A percentile compares a stretch with the other conserved stretches of the same genome.
Evolutionary conservation across 2,888 invertebrate species (phyloP).

Genomic region (Archaeoteleia sp.): DNA sequence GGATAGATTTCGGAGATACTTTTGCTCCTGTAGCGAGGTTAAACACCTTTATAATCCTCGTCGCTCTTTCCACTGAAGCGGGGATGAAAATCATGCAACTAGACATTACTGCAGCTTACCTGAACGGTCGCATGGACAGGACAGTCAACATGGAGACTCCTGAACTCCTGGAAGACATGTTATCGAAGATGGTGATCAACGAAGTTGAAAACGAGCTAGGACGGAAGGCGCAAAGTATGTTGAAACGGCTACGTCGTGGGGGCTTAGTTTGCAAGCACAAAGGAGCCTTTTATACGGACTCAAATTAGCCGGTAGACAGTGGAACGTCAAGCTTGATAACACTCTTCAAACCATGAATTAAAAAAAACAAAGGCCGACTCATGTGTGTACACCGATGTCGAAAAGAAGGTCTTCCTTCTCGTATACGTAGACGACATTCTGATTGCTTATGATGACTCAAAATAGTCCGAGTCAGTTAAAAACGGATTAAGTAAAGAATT

Average conservation of each 20-base stretch:
- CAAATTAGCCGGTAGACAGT: too few species aligned
- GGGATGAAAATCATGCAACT: constrained; percentile 51
- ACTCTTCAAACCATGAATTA: too few species aligned
- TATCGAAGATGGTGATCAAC: neutral
- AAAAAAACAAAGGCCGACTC: too few species aligned
- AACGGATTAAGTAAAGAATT: constrained; percentile 35
- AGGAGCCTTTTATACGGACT: too few species aligned
- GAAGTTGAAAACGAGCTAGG: neutral
- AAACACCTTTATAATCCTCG: constrained; percentile 38
- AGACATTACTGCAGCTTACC: constrained; percentile 53
- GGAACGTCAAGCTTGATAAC: too few species aligned
- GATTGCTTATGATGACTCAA: constrained; percentile 7
- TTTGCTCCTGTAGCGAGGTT: too few species aligned
- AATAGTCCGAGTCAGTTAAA: neutral
- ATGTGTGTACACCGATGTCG: constrained; percentile 22
- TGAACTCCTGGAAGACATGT: too few species aligned
- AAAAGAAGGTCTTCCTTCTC: constrained; percentile 15
- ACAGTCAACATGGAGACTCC: too few species aligned
- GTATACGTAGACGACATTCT: constrained; percentile 43
- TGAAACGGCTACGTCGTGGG: too few species aligned
- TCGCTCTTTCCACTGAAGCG: constrained; percentile 41
- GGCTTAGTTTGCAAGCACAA: too few species aligned
- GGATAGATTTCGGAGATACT: constrained; percentile 50
- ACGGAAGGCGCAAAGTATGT: too few species aligned
- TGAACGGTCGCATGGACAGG: too few species aligned